These are phyloP conservation scores for Prorops nasuta DNA, from an alignment of 1,140 invertebrate species.

Conservation along the genomic window DNA sequence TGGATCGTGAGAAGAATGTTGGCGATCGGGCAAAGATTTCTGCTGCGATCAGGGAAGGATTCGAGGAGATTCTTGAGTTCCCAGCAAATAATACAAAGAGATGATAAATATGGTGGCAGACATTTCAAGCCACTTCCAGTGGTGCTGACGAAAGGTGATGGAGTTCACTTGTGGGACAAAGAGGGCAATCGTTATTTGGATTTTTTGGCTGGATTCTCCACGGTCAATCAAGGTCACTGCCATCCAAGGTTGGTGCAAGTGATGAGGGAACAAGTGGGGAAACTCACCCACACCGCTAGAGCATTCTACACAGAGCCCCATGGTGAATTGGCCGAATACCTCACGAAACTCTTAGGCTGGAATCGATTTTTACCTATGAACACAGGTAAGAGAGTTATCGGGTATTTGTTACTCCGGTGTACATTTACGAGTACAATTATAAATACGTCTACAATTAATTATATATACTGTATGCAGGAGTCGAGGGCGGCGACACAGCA, in stretches of 20 bases:
- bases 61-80: slow-evolving; percentile 36
- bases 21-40: slow-evolving; percentile 12
- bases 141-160: slow-evolving; percentile 65
- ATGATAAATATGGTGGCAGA: slow-evolving; percentile 69
- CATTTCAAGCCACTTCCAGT: slow-evolving; percentile 79
- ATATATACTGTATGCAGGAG: slow-evolving; percentile 57
- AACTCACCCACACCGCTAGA: slow-evolving; percentile 73
- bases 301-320: slow-evolving; percentile 74
- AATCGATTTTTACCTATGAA: slow-evolving; percentile 82
- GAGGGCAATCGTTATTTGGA: slow-evolving; percentile 77
- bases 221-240: slow-evolving; percentile 81
- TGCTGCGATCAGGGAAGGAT: too few species aligned
- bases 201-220: slow-evolving; percentile 77
- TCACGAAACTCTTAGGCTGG: slow-evolving; percentile 70
- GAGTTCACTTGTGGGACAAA: slow-evolving; percentile 75
- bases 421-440: neutral
- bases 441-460: neutral
- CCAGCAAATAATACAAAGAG: slow-evolving; percentile 59
- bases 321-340: slow-evolving; percentile 73
- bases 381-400: slow-evolving; percentile 60
- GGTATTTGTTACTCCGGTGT: slow-evolving; percentile 5
- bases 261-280: slow-evolving; percentile 59
- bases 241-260: slow-evolving; percentile 73
- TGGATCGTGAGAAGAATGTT: too few species aligned
- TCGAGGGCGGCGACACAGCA: slow-evolving; percentile 78